These are phyloP conservation scores for Antrozous pallidus DNA, from an alignment of 2,797 vertebrate genomes.

Conservation along the genomic window DNA sequence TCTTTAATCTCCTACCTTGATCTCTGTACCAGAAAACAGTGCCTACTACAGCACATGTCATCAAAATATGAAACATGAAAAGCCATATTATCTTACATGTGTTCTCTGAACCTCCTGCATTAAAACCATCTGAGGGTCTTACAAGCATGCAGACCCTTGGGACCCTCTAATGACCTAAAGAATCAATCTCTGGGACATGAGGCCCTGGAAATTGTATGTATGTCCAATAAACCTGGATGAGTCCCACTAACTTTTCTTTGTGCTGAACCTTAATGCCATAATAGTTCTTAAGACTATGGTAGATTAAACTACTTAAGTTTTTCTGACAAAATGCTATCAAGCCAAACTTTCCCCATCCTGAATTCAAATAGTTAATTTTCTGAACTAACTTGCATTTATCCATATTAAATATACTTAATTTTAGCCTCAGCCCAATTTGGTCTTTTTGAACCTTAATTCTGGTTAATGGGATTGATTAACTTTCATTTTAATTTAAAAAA, in stretches of 20 bases:
- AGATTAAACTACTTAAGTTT: not conserved
- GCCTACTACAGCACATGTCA: not conserved
- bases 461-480: not conserved
- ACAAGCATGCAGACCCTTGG: not conserved
- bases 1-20: not conserved
- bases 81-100: not conserved
- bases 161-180: not conserved
- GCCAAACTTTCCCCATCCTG: not conserved
- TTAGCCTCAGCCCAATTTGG: not conserved
- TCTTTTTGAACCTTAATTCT: slow-evolving; percentile 19
- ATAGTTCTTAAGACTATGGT: not conserved
- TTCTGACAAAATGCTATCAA: slow-evolving; percentile 13
- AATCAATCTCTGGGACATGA: not conserved
- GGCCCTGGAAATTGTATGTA: not conserved
- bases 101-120: not conserved
- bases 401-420: not conserved
- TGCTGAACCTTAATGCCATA: not conserved
- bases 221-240: not conserved
- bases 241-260: not conserved
- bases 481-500: not conserved
- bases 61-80: not conserved
- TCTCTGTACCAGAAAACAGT: not conserved
- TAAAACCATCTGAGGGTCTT: not conserved
- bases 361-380: slow-evolving; percentile 10
- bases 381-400: not conserved